phyloP scores from a whole-genome alignment of 1,140 invertebrate genomes.

The Microvelia longipes region DNA sequence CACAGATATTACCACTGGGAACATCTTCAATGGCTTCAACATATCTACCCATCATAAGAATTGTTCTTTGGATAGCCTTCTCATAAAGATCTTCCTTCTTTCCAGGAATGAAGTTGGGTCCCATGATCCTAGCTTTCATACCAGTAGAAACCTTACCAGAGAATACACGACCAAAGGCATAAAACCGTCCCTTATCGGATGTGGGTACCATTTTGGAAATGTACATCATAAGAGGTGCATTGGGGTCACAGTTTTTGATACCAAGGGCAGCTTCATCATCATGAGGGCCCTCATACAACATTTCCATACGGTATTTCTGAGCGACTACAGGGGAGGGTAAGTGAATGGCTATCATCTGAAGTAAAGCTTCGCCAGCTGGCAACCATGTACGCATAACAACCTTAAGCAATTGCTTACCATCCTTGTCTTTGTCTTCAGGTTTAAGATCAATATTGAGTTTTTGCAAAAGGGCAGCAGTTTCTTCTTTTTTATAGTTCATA shows the following conservation, averaged over 20 bases:
- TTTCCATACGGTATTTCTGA: conserved; percentile 98
- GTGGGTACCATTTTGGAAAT: conserved; percentile 99
- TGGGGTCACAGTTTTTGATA: conserved; percentile 84
- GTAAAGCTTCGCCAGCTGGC: conserved; percentile 94
- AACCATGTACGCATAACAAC: conserved; percentile 98
- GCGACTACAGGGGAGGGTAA: conserved; percentile 96
- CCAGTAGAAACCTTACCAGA: conserved; percentile 89
- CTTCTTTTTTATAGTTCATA: conserved; percentile 97
- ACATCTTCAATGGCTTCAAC: conserved; percentile 99
- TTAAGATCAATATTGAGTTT: conserved; percentile 87
- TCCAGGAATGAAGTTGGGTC: conserved; percentile 91
- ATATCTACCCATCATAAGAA: conserved; percentile 99
- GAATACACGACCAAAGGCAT: conserved; percentile 99
- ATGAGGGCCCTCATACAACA: conserved; percentile 94
- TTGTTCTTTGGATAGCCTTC: conserved; percentile 97
- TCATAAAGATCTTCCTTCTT: conserved; percentile 99
- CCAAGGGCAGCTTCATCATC: conserved; percentile 92
- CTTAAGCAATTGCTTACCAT: conserved; percentile 80
- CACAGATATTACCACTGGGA: conserved; percentile 98
- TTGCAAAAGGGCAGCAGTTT: conserved; percentile 65
- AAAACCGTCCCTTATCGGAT: conserved; percentile 98
- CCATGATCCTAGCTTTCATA: conserved; percentile 94
- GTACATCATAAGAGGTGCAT: conserved; percentile 99
- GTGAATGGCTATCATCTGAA: conserved; percentile 99
- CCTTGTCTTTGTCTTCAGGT: conserved; percentile 89